Percentiles rank a stretch among this genome's conserved stretches.
phyloP scores from a whole-genome alignment of 2,113 vertebrate species.

The Scartelaos histophorus region DNA sequence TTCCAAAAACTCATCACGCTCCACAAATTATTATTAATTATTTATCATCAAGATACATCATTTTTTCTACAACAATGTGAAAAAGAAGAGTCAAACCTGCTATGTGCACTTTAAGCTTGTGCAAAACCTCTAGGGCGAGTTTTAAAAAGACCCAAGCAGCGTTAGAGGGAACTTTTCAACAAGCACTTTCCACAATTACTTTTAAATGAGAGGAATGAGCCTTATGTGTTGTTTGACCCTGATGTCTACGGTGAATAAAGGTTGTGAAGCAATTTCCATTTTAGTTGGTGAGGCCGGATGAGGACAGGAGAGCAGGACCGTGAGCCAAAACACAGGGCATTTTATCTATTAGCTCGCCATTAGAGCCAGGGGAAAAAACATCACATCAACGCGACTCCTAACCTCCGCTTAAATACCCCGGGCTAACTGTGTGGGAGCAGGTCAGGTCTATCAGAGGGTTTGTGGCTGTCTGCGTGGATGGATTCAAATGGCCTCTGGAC shows the following conservation, averaged over 20 bases:
- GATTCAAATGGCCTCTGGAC: slow-evolving; percentile 48
- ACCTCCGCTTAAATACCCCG: slow-evolving; percentile 53
- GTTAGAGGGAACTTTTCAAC: neutral
- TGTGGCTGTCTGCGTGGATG: slow-evolving; percentile 44
- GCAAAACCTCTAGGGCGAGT: neutral
- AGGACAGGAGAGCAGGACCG: slow-evolving; percentile 35
- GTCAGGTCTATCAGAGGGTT: slow-evolving; percentile 47
- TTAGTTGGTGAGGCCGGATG: slow-evolving; percentile 16
- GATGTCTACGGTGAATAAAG: neutral
- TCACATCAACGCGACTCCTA: slow-evolving; percentile 53
- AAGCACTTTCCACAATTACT: neutral
- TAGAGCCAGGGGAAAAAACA: slow-evolving; percentile 34
- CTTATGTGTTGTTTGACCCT: neutral
- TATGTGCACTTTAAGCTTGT: slow-evolving; percentile 18
- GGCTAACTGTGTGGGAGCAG: slow-evolving; percentile 32
- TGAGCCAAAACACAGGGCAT: slow-evolving; percentile 23
- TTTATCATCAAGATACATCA: no score
- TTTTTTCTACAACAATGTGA: no score
- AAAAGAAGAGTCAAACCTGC: no score
- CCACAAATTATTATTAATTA: no score
- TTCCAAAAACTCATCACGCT: no score
- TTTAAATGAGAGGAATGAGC: neutral
- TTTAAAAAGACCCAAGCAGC: slow-evolving; percentile 8
- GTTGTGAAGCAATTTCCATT: neutral
- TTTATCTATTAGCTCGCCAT: slow-evolving; percentile 56